Evolutionary conservation across 2,113 vertebrate genomes (phyloP).

Genomic region (Prionailurus bengalensis): DNA sequence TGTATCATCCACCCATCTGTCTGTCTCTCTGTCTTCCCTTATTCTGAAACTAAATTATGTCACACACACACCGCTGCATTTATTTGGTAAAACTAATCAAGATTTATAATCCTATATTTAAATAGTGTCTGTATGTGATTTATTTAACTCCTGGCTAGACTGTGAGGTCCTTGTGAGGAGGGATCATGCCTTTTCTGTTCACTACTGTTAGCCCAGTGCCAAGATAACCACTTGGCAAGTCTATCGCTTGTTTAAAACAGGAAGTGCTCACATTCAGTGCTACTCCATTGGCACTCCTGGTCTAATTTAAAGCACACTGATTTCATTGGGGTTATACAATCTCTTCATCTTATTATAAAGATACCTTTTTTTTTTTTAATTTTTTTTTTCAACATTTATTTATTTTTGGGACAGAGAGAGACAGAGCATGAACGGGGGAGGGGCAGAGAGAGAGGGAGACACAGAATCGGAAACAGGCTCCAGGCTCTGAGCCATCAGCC

Average conservation of each 20-base stretch:
- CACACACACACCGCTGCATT: not conserved
- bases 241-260: not conserved
- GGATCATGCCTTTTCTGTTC: not conserved
- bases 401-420: no score
- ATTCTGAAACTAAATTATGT: constrained; percentile 21
- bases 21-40: constrained; percentile 22
- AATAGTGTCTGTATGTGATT: not conserved
- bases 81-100: not conserved
- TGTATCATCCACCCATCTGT: not conserved
- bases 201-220: not conserved
- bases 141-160: not conserved
- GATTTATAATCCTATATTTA: not conserved
- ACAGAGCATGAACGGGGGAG: no score
- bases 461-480: no score
- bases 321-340: not conserved
- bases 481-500: no score
- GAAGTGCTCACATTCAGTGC: not conserved
- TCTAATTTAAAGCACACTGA: not conserved
- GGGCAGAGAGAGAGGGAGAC: no score
- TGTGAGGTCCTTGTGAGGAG: not conserved
- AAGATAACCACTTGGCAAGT: not conserved
- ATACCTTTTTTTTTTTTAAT: not conserved
- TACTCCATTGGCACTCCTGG: not conserved
- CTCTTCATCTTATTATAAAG: constrained; percentile 14
- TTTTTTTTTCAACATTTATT: no score